These are phyloP conservation scores for Geophilus truncorum DNA, from an alignment of 2,888 invertebrate genomes.

Conservation along the genomic window DNA sequence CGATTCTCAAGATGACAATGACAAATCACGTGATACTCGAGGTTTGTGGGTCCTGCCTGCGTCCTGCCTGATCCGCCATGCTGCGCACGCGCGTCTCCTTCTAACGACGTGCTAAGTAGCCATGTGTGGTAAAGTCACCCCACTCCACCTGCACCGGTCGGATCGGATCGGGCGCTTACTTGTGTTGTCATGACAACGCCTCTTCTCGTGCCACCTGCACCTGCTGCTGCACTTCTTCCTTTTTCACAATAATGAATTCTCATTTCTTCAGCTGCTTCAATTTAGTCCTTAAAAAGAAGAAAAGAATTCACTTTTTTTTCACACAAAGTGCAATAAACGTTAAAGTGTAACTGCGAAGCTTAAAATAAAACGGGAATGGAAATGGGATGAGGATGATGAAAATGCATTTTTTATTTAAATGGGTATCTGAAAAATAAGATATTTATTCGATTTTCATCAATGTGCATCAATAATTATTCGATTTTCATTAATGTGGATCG, in stretches of 20 bases:
- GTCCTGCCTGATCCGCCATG: background rate
- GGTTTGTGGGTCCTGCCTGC: background rate
- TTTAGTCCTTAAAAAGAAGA: background rate
- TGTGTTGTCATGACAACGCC: background rate
- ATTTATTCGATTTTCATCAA: too few relatives aligned
- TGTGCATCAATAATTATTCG: too few relatives aligned
- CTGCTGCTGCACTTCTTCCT: background rate
- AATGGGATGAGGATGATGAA: too few relatives aligned
- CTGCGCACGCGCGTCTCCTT: background rate
- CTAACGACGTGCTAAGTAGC: background rate
- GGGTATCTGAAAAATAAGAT: too few relatives aligned
- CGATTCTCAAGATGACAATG: background rate
- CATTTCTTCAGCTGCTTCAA: background rate
- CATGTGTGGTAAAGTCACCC: constrained; percentile 9
- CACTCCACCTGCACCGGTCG: background rate
- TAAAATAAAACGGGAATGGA: too few relatives aligned
- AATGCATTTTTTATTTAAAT: too few relatives aligned
- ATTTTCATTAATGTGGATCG: too few relatives aligned
- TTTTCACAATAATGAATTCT: background rate
- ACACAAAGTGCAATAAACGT: too few relatives aligned
- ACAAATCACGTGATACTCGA: background rate
- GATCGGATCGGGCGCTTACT: background rate
- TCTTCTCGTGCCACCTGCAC: background rate
- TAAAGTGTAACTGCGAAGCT: too few relatives aligned
- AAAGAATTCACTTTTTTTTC: background rate